These are phyloP conservation scores for Stichodactyla mertensii DNA, from an alignment of 64 coral and sea anemone genomes.

Conservation along the genomic window DNA sequence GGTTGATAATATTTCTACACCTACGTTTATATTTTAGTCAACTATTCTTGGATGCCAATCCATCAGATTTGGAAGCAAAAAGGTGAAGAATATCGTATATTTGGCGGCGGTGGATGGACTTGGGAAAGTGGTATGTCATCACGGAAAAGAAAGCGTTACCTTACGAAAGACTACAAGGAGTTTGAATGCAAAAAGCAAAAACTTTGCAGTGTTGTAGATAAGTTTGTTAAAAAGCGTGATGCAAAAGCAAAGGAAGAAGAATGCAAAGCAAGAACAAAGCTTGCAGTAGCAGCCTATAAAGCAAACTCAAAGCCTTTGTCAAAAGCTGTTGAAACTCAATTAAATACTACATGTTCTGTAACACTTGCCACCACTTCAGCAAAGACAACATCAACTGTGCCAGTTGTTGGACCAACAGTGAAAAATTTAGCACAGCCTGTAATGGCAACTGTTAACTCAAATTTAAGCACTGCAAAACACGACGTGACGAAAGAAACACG, in stretches of 20 bases:
- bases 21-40: slow-evolving; percentile 45
- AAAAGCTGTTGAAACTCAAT: not conserved
- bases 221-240: slow-evolving; percentile 40
- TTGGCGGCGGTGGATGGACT: slow-evolving; percentile 87
- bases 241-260: slow-evolving; percentile 24
- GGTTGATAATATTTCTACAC: not conserved
- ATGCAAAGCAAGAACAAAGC: slow-evolving; percentile 20
- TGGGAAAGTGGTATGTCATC: slow-evolving; percentile 73
- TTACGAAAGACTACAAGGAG: slow-evolving; percentile 31
- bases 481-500: not conserved
- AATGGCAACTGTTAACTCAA: not conserved
- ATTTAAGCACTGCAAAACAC: not conserved
- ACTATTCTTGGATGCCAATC: slow-evolving; percentile 82
- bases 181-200: slow-evolving; percentile 54
- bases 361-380: not conserved
- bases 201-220: slow-evolving; percentile 36
- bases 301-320: not conserved
- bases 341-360: not conserved
- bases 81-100: slow-evolving; percentile 92
- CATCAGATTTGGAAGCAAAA: slow-evolving; percentile 96
- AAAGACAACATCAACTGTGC: not conserved
- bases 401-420: not conserved
- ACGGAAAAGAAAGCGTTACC: slow-evolving; percentile 31
- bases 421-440: not conserved
- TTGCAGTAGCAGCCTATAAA: slow-evolving; percentile 15